Percentiles rank a stretch among this genome's conserved stretches.
These are phyloP conservation scores for Agrotis puta DNA, from an alignment of 2,888 invertebrate species.

Conservation along the genomic window DNA sequence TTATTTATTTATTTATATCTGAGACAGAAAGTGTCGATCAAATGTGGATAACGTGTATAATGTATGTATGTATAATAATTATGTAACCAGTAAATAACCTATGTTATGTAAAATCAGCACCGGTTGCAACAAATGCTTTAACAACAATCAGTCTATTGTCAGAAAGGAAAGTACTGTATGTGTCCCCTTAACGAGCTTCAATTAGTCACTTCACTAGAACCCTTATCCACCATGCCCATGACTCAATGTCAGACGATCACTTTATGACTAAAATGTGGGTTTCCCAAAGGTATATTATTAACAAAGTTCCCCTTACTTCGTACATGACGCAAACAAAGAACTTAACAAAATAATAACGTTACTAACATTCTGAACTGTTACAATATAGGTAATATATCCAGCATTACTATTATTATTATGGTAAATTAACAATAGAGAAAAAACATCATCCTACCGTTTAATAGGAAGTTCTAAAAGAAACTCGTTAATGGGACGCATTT, in stretches of 20 bases:
- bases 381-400: slow-evolving; percentile 24
- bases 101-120: slow-evolving; percentile 89
- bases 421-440: slow-evolving; percentile 41
- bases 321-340: slow-evolving; percentile 36
- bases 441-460: slow-evolving; percentile 26
- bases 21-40: slow-evolving; percentile 78
- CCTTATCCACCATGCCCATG: slow-evolving; percentile 65
- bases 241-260: slow-evolving; percentile 62
- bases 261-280: slow-evolving; percentile 60
- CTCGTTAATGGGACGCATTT: slow-evolving; percentile 76
- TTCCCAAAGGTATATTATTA: slow-evolving; percentile 46
- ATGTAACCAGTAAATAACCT: slow-evolving; percentile 91
- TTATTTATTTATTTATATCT: slow-evolving; percentile 75
- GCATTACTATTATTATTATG: slow-evolving; percentile 33
- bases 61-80: slow-evolving; percentile 85
- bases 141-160: slow-evolving; percentile 91
- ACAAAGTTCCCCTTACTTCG: slow-evolving; percentile 50
- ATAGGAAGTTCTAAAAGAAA: slow-evolving; percentile 65
- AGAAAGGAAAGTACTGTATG: slow-evolving; percentile 87
- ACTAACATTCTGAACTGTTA: slow-evolving; percentile 25
- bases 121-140: slow-evolving; percentile 90
- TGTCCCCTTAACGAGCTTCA: slow-evolving; percentile 80
- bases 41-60: slow-evolving; percentile 85
- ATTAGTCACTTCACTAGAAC: slow-evolving; percentile 74
- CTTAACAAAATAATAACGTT: slow-evolving; percentile 29